Base-by-base conservation (phyloP, 1,140 invertebrate species). In the Drosophila lacteicornis region DNA sequence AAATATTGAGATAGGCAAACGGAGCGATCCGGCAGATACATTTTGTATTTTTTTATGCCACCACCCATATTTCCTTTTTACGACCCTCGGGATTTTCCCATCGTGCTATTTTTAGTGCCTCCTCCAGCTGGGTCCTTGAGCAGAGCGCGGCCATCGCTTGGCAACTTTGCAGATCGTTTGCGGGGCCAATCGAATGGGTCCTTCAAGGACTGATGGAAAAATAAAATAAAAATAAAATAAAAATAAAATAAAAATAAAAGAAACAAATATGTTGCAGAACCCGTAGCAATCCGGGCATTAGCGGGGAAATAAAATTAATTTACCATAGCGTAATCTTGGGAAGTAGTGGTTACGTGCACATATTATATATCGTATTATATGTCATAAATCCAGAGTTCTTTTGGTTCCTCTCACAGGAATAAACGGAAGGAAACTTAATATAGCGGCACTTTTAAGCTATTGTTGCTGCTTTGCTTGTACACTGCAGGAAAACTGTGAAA, bases 1-100 rank as follows among this genome's bases (percentile, higher is more conserved):
- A 74, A 74, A 74, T 73, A 74, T 73, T 71, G 53, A 50, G 51
- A 73, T 73, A 73, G 69, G 69, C 69, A 38, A 59, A 19, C n/a
- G 25, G 13, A 15, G 36, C 51, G 61, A 65, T 65, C 38, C 61
- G 19, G 25, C 40, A 46, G 57, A 74, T 73, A 73, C 70, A 74
- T 74, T 74, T 60, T 73, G 51, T 73, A 74, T 46, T 73, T 74
- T 74, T 56, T 40, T 68, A 50, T 74, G 70, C 55, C 40, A 22
- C 19, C 38, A n/a, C n/a, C 38, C 68, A 73, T 73, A 74, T 74
- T 60, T 36, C 3, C 33, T 11, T 74, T 60, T 73, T 73, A 74
- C 45, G 67, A 74, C 69, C 68, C 46, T 4, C 22, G 59, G 45
- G 58, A 67, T 63, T 67, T 50, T 15, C 2, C 3, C 4, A 36